A percentile compares a stretch with the other conserved stretches of the same genome.
Evolutionary conservation across 2,888 invertebrate genomes (phyloP).

Genomic region (Andrena chrysosceles): DNA sequence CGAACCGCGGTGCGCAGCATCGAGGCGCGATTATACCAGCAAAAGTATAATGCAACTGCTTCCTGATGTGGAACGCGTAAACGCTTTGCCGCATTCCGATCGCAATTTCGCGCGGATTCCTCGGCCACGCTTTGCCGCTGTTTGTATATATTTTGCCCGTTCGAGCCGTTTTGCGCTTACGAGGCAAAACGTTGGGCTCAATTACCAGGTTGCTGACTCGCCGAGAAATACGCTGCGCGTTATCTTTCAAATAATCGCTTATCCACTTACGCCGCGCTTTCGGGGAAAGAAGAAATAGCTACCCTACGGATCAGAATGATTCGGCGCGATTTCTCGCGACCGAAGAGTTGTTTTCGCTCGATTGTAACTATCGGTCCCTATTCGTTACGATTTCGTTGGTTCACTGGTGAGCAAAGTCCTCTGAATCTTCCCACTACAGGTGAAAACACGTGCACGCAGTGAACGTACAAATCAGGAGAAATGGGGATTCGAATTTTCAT

Average conservation of each 20-base stretch:
- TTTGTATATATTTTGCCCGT: conserved; percentile 16
- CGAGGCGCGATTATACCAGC: background rate
- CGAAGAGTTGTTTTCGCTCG: background rate
- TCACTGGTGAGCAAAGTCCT: no score
- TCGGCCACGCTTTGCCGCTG: background rate
- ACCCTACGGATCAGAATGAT: background rate
- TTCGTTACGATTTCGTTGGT: background rate
- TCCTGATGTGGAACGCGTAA: conserved; percentile 39
- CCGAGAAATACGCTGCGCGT: background rate
- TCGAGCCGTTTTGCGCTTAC: background rate
- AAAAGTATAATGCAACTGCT: conserved; percentile 37
- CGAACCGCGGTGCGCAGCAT: background rate
- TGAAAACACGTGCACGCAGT: background rate
- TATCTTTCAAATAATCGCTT: background rate
- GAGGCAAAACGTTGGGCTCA: background rate
- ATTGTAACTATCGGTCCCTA: background rate
- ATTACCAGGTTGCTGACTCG: conserved; percentile 1
- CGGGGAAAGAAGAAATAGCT: background rate
- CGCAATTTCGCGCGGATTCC: conserved; percentile 37
- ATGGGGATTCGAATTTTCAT: background rate
- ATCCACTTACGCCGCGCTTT: background rate
- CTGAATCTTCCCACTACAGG: background rate
- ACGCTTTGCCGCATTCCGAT: conserved; percentile 50
- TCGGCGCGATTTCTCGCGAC: background rate
- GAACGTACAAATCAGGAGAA: background rate